Evolutionary conservation across 2,797 vertebrate genomes (phyloP).

Genomic region (Diplodus sargus): DNA sequence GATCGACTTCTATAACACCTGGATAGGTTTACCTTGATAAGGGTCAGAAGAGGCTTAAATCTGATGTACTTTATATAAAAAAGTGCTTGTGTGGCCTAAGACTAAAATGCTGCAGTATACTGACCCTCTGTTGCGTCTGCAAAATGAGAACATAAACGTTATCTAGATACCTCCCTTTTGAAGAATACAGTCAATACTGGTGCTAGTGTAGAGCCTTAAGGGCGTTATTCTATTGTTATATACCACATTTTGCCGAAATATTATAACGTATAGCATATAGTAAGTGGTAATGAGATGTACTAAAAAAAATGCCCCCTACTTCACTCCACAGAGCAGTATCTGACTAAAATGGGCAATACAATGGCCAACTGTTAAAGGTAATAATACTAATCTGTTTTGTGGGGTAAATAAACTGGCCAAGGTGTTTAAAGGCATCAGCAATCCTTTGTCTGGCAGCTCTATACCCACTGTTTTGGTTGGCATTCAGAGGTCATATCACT

Average conservation of each 20-base stretch:
- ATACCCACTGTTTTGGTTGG: constrained; percentile 64
- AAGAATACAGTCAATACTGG: not conserved
- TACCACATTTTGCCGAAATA: not conserved
- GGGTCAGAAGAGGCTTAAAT: constrained; percentile 54
- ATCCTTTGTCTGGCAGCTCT: constrained; percentile 32
- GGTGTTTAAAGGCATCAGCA: constrained; percentile 48
- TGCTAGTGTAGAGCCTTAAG: no score
- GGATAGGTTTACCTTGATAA: constrained; percentile 75
- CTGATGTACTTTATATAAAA: constrained; percentile 61
- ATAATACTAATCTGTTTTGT: constrained; percentile 57
- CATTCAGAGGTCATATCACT: constrained; percentile 38
- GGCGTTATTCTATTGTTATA: not conserved
- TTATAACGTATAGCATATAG: not conserved
- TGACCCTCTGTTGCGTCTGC: not conserved
- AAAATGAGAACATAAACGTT: not conserved
- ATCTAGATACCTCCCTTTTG: not conserved
- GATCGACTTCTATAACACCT: constrained; percentile 59
- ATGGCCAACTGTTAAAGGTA: constrained; percentile 44
- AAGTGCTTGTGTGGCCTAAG: constrained; percentile 55
- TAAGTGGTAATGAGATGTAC: not conserved
- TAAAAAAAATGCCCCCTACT: constrained; percentile 6
- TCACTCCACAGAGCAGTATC: constrained; percentile 9
- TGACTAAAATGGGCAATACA: constrained; percentile 34
- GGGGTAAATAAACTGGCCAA: constrained; percentile 35
- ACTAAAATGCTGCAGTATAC: constrained; percentile 7